Conservation (phyloP, 2,797 vertebrate species). For the Epinephelus awoara region DNA sequence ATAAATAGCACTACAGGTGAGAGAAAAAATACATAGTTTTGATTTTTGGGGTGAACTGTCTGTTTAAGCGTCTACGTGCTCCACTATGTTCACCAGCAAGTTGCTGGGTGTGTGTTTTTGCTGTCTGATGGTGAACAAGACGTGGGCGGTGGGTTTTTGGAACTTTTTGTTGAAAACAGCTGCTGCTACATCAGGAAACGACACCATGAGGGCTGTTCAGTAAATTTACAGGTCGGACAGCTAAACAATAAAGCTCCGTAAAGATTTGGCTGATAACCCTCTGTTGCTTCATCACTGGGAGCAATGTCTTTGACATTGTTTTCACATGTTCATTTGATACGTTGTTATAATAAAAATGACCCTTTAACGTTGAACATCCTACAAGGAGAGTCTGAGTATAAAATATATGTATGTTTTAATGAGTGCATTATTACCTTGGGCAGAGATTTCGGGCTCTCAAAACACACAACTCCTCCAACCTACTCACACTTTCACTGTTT, state of each 20-base stretch:
- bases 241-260: not conserved
- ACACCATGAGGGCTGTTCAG: not conserved
- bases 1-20: too few relatives aligned
- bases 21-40: too few relatives aligned
- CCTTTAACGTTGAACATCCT: not conserved
- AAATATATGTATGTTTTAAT: not conserved
- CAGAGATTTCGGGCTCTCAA: not conserved
- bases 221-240: rapidly evolving
- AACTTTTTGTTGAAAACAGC: not conserved
- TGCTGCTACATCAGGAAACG: not conserved
- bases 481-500: not conserved
- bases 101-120: not conserved
- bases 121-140: not conserved
- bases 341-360: not conserved
- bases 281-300: not conserved
- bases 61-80: not conserved
- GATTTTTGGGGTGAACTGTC: too few relatives aligned
- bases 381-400: not conserved
- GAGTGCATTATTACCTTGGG: not conserved
- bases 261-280: not conserved
- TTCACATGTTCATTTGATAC: not conserved
- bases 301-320: not conserved
- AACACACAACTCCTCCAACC: slow-evolving; percentile 4
- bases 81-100: not conserved
- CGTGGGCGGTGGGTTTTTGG: rapidly evolving